Evolutionary conservation across 1,140 invertebrate genomes (phyloP).

Genomic region (Tetranychus urticae): DNA sequence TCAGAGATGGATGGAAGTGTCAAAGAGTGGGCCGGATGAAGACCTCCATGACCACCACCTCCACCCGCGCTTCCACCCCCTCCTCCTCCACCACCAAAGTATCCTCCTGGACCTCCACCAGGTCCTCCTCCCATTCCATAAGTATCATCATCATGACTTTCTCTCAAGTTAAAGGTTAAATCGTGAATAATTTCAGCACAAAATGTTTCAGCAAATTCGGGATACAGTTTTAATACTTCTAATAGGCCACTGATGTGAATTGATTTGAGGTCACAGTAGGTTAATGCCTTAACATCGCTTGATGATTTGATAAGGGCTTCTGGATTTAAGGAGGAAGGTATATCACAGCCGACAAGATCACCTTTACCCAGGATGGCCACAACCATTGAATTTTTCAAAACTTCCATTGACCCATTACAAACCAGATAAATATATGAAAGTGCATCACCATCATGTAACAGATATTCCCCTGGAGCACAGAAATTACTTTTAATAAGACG

Average conservation of each 20-base stretch:
- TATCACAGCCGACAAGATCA: constrained; percentile 82
- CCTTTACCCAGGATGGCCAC: constrained; percentile 97
- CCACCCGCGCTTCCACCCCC: not conserved
- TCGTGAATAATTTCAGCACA: constrained; percentile 82
- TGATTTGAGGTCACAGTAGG: constrained; percentile 85
- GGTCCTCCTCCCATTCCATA: not conserved
- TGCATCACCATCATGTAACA: constrained; percentile 89
- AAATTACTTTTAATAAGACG: constrained; percentile 72
- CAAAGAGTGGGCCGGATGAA: constrained; percentile 42
- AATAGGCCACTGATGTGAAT: constrained; percentile 67
- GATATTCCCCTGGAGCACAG: constrained; percentile 76
- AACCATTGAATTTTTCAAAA: constrained; percentile 90
- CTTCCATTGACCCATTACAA: constrained; percentile 94
- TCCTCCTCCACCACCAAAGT: not conserved
- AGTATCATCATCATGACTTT: constrained; percentile 67
- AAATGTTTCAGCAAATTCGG: constrained; percentile 72
- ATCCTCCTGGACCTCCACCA: not conserved
- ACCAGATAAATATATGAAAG: constrained; percentile 86
- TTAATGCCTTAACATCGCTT: constrained; percentile 76
- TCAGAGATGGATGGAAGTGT: constrained; percentile 67
- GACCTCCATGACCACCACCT: not conserved
- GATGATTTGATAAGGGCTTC: constrained; percentile 72
- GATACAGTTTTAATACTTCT: constrained; percentile 69
- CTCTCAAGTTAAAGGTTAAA: constrained; percentile 75
- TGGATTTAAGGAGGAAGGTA: constrained; percentile 27